Evolutionary conservation across 2,888 invertebrate species (phyloP), one percentile per base, ranked within the genome.

Genomic region (Ptychoptera contaminata): DNA sequence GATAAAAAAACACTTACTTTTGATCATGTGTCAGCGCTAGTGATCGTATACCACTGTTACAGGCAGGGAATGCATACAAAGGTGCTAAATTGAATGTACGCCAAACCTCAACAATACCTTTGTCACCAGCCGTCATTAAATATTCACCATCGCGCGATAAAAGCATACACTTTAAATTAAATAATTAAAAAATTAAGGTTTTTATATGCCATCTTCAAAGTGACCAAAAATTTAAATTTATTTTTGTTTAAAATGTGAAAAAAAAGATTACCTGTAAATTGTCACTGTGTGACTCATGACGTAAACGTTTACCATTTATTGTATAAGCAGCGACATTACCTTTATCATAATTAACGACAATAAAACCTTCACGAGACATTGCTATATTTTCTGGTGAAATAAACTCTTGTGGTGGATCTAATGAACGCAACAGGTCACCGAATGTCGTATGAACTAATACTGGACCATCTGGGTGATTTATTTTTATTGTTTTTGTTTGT

Each of bases 111-210:
- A 97, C 96, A 54, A 94, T 87, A 51, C 97, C 97, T 60, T 84
- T 86, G 62, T 92, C 93, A 12, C 96, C 96, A 51, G 93, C 97
- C 54, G 94, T 86, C 78, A 96, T 91, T 65, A 98, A 74, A 70
- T 97, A 98, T 71, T 98, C 97, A 52, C 98, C 98, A 71, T 98
- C 97, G 46, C 97, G 82, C 52, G 93, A 96, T 61, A 97, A 70
- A 58, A 86, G 74, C 74, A 91, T 75, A 69, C 90, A 88, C 88
- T 90, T 65, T 12, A 67, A 39, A 42, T 30, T 38, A 43, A 43
- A 30, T 12, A 32, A 37, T 31, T 12, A 11, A 11, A 34, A 8
- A 11, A 2, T 31, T 15, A 42, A 14, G 2, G 5, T 41, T 14
- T 31, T 41, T 36, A 16, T 45, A 16, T 36, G 31, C 37, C 11